Base-by-base conservation (phyloP, 2,113 vertebrate genomes). In the Pachypanchax playfairii region DNA sequence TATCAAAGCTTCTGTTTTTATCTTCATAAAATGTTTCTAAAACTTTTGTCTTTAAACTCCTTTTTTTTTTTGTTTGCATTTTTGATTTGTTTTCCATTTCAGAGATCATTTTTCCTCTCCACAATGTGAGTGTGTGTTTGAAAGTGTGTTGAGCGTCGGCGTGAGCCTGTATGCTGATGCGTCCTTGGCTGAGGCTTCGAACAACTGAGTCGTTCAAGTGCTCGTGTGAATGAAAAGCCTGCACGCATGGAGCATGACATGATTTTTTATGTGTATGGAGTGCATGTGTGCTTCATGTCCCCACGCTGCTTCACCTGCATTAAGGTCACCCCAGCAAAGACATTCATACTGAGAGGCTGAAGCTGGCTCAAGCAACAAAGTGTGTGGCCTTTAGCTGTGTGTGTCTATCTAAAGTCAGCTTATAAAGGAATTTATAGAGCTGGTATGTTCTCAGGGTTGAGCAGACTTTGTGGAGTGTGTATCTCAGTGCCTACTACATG, bases 21-120 rank as follows among this genome's bases (percentile, higher is more conserved):
- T 88, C 44, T 77, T 89, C 91, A 92, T 92, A 92, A 92, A 93
- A 92, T 73, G 65, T 90, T 91, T 91, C 90, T 93, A 92, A 93
- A 93, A 93, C 70, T 57, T 83, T 64, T 85, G 36, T 47, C 52
- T 77, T 89, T 89, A 85, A 83, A 84, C 70, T 73, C 67, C n/a
- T 75, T 75, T 80, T 76, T 41, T 79, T 31, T 77, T 76, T 82
- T 76, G 79, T 79, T 87, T 81, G 79, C 79, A 75, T 85, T 87
- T 85, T 84, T 62, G 39, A 67, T 48, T 81, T 15, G 11, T 67
- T 78, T 86, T 73, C 65, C 56, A 71, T 79, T 65, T 80, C 41
- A 80, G 74, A 73, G 64, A 76, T 78, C 63, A 61, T 73, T 73
- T 49, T 82, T 70, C 47, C 68, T 29, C 25, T 79, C 75, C 84